Evolutionary conservation across 2,888 invertebrate genomes (phyloP), one percentile per base, ranked within the genome.

Genomic region (Drosophila anomalata): DNA sequence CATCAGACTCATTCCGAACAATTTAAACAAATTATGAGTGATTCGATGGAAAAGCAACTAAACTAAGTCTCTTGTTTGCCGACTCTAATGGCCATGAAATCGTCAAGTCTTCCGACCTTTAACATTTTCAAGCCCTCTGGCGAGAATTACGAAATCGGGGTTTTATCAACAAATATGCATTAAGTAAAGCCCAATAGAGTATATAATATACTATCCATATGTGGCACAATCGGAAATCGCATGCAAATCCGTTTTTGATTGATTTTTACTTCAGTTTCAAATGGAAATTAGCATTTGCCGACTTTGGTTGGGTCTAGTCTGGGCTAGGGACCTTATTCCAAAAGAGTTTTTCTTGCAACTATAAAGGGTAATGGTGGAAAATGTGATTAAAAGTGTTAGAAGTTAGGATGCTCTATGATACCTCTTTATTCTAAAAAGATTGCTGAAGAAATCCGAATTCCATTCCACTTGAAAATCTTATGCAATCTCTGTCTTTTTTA

Each of bases 241-340:
- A 80, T 87, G 78, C 80, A 87, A 80, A 80, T 80, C 72, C 67
- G 24, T 29, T 51, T 63, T 63, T 72, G 77, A 78, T 78, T 81
- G 58, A 72, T 74, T 68, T 59, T 60, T 56, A 17, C 70, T 51
- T 26, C 22, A 33, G 29, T 41, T 31, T 42, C 44, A 48, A 66
- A 72, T 53, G 17, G n/a, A 22, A 54, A 63, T 73, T 72, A 39
- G 56, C 58, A 78, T 75, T 73, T 62, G 54, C 58, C 46, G 52
- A 29, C 29, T 7, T 31, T 65, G 44, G 47, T 29, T 7, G 8
- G 26, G 26, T 41, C 41, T 31, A 52, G n/a, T 29, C 22, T 36
- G 42, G 20, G 31, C 29, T 36, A 17, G 44, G 17, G 17, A 17
- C 17, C 17, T 17, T 17, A 17, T 17, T 17, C 17, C 17, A 17